Conservation (phyloP, 2,113 vertebrate species). For the Ahaetulla prasina region DNA sequence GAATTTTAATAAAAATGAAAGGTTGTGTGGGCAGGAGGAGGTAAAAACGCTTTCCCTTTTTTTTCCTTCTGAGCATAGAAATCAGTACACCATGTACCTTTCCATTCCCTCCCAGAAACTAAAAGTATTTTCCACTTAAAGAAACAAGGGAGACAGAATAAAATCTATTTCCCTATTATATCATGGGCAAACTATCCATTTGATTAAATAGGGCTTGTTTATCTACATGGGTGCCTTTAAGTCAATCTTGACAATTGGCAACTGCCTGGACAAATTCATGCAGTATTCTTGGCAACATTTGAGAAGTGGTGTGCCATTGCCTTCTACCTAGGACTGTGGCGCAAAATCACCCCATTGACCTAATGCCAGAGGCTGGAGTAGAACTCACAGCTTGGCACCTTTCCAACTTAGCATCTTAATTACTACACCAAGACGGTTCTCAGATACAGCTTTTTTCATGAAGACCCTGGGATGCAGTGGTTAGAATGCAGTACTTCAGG, state of each 20-base stretch:
- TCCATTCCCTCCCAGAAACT: not conserved
- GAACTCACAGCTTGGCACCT: not conserved
- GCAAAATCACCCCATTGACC: not conserved
- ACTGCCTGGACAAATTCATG: not conserved
- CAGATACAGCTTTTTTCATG: not conserved
- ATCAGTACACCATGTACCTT: conserved; percentile 20
- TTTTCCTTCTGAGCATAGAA: conserved; percentile 29
- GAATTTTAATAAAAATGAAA: conserved; percentile 53
- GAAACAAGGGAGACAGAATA: not conserved
- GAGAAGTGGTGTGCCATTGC: not conserved
- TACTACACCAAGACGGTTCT: not conserved
- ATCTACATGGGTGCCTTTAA: not conserved
- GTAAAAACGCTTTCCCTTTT: conserved; percentile 12
- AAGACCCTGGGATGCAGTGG: not conserved
- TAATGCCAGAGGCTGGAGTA: not conserved
- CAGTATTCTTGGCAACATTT: not conserved
- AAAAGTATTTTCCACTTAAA: conserved; percentile 15
- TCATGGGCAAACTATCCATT: not conserved
- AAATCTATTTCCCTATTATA: not conserved
- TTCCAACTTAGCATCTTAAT: not conserved
- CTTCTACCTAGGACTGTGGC: not conserved
- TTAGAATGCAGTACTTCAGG: not conserved
- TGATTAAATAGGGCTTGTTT: not conserved
- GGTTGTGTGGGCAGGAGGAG: conserved; percentile 44
- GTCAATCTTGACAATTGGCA: not conserved